phyloP scores from a whole-genome alignment of 2,888 invertebrate species.

The Pegoplata infirma region DNA sequence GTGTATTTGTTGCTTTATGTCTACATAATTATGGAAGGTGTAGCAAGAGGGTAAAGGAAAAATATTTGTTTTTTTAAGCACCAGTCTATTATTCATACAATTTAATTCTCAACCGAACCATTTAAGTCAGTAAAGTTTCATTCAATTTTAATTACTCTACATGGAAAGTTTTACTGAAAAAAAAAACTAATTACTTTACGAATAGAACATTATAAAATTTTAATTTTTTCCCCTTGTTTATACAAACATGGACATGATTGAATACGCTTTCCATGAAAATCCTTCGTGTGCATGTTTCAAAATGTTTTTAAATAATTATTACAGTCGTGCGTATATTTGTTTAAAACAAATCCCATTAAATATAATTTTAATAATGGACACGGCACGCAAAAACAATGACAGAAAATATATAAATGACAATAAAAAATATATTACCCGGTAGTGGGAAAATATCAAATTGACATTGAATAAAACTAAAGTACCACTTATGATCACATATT shows the following conservation, averaged over 20 bases:
- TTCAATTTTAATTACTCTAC: background rate
- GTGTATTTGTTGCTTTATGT: too few relatives aligned
- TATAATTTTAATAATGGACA: background rate
- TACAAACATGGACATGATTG: background rate
- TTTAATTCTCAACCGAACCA: too few relatives aligned
- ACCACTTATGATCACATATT: background rate
- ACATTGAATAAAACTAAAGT: background rate
- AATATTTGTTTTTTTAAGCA: too few relatives aligned
- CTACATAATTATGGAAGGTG: too few relatives aligned
- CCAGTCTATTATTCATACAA: too few relatives aligned
- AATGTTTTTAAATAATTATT: background rate
- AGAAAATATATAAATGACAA: background rate
- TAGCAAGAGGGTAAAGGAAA: too few relatives aligned
- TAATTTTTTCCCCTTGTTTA: background rate
- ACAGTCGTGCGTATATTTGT: background rate
- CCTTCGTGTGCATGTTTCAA: background rate
- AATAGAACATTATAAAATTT: background rate
- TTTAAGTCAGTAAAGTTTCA: constrained; percentile 17
- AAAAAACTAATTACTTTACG: background rate
- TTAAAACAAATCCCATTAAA: background rate
- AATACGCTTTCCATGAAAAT: background rate
- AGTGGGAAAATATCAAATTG: background rate
- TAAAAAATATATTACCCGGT: background rate
- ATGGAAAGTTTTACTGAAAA: constrained; percentile 23
- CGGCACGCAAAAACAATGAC: background rate